These are phyloP conservation scores for Eristalis arbustorum DNA, from an alignment of 2,888 invertebrate species.

Conservation along the genomic window DNA sequence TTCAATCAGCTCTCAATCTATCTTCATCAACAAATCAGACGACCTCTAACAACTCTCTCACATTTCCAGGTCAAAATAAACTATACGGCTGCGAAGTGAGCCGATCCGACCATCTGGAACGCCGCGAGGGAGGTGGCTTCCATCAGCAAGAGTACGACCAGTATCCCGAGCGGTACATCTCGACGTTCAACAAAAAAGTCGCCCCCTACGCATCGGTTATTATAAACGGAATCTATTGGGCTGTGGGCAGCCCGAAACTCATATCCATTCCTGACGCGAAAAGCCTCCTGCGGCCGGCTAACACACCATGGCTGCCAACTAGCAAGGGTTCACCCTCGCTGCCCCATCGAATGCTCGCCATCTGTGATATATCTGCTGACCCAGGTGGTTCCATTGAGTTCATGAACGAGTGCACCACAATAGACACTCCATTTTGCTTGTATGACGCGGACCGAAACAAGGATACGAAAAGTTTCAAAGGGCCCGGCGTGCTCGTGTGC, in stretches of 20 bases:
- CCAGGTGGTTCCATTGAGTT: conserved; percentile 99
- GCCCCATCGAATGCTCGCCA: conserved; percentile 94
- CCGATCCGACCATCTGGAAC: conserved; percentile 94
- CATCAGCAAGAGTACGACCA: conserved; percentile 93
- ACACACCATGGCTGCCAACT: conserved; percentile 95
- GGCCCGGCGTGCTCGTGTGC: conserved; percentile 98
- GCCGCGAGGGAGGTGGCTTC: conserved; percentile 95
- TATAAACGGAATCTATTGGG: conserved; percentile 99
- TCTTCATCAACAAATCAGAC: not conserved
- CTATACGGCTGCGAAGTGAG: conserved; percentile 98
- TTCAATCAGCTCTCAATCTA: not conserved
- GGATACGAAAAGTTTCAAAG: conserved; percentile 97
- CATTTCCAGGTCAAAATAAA: conserved; percentile 90
- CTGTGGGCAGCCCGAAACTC: conserved; percentile 96
- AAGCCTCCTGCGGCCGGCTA: conserved; percentile 91
- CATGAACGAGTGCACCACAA: conserved; percentile 99
- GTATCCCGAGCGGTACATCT: conserved; percentile 95
- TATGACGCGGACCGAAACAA: conserved; percentile 99
- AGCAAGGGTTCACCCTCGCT: conserved; percentile 93
- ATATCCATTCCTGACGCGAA: conserved; percentile 99
- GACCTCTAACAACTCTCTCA: not conserved
- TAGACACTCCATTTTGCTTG: conserved; percentile 99
- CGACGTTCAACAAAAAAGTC: conserved; percentile 97
- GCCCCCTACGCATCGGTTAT: conserved; percentile 98
- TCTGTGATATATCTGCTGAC: conserved; percentile 99